Percentiles rank a stretch among this genome's conserved stretches.
Evolutionary conservation across 2,113 vertebrate species (phyloP).

Genomic region (Catharus fuscescens): DNA sequence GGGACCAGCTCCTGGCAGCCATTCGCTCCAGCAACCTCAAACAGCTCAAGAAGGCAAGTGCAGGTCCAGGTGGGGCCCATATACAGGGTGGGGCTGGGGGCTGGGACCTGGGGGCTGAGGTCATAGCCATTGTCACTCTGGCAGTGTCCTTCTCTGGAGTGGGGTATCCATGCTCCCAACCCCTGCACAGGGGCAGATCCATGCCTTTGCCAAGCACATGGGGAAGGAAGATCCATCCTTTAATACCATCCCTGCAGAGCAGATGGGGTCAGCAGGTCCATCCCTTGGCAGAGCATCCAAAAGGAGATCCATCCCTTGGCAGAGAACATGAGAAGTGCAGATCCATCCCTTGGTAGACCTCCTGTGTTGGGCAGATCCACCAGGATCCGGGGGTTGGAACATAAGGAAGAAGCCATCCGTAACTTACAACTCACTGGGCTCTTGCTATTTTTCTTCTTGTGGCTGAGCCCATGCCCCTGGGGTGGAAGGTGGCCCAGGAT

Average conservation of each 20-base stretch:
- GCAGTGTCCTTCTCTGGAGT: neutral
- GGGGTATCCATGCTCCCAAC: accelerated
- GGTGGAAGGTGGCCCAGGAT: neutral
- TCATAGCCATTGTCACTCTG: neutral
- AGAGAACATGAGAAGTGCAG: neutral
- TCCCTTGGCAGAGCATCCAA: neutral
- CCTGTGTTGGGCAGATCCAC: neutral
- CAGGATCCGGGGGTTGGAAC: neutral
- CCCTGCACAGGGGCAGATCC: neutral
- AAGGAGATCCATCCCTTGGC: neutral
- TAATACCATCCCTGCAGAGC: neutral
- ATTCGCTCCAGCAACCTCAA: slow-evolving; percentile 89
- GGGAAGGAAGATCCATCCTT: neutral
- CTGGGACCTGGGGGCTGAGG: neutral
- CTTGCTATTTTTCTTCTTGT: accelerated
- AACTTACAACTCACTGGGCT: neutral
- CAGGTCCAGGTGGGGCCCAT: neutral
- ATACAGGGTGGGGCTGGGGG: accelerated
- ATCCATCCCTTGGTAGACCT: neutral
- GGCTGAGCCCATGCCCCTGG: neutral
- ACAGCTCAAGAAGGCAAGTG: slow-evolving; percentile 90
- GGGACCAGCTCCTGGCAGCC: slow-evolving; percentile 93
- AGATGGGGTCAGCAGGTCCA: neutral
- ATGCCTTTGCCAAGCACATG: neutral
- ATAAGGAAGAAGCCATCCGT: neutral